Evolutionary conservation across 2,797 vertebrate species (phyloP), one percentile per base, ranked within the genome.

Genomic region (Spinus pinus): DNA sequence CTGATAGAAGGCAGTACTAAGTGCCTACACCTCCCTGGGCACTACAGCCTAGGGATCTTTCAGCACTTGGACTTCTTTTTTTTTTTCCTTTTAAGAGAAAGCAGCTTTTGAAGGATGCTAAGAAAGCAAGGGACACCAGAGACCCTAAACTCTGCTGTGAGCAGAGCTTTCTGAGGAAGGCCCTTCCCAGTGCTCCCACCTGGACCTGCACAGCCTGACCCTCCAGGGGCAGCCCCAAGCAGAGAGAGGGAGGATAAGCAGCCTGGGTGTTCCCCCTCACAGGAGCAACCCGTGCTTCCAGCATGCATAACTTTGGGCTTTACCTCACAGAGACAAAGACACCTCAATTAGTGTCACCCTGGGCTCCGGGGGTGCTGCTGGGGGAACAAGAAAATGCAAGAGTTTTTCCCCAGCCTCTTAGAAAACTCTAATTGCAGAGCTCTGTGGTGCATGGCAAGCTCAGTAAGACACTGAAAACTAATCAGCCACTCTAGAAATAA

Each of bases 291-390:
- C 5, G 2, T n/a, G 74, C 62, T 62, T 35, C 61, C 61, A 66
- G 77, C 73, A 18, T 3, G 62, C 57, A 83, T 35, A 65, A 56
- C 86, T 91, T 21, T 1, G 61, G 58, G 88, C 33, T 94, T 91
- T 93, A 94, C 70, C 64, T 85, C 87, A 15, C 62, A 41, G 81
- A 94, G 66, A 90, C 90, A 93, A 95, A 85, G 86, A 53, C 72
- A 47, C 7, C 3, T 67, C 93, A 90, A 94, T 93, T 88, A 74
- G 47, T 42, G 81, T 39, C 81, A 67, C 71, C 42, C 11, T 33
- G 90, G 70, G 94, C 83, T 88, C 81, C 4, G 33, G 62, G 71
- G 69, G 15, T 58, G 82, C 50, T 85, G 25, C 11, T 78, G 70
- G 46, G 65, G 67, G 39, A 87, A 84, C 35, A 61, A 85, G 71